phyloP scores from a whole-genome alignment of 35 echinoderm and acorn worm species.

The Heliocidaris tuberculata region DNA sequence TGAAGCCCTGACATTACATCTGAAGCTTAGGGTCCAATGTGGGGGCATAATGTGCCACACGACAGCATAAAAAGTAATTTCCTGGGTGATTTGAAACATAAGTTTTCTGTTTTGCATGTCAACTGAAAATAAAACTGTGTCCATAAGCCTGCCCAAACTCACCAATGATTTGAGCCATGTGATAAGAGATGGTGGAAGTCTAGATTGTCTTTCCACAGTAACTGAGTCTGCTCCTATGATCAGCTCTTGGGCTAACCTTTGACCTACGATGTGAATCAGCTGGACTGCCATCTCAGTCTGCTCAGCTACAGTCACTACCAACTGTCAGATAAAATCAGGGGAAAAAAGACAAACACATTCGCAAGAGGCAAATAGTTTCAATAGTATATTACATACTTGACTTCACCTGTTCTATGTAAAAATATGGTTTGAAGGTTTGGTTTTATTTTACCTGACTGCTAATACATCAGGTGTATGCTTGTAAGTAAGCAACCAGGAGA shows the following conservation, averaged over 20 bases:
- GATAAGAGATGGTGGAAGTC: slow-evolving; percentile 78
- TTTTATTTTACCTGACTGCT: no score
- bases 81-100: no score
- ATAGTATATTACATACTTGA: no score
- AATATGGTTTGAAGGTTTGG: no score
- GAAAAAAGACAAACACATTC: background rate
- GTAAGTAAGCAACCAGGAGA: no score
- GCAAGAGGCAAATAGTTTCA: background rate
- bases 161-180: slow-evolving; percentile 94
- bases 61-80: no score
- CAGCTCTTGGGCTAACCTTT: slow-evolving; percentile 78
- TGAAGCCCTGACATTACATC: no score
- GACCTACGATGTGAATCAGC: slow-evolving; percentile 89
- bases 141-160: slow-evolving; percentile 15
- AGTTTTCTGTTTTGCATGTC: no score
- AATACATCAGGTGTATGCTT: no score
- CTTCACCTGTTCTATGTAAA: no score
- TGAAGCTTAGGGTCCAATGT: no score
- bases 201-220: slow-evolving; percentile 80
- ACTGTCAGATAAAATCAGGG: slow-evolving; percentile 42
- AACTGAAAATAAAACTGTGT: background rate
- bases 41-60: no score
- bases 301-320: slow-evolving; percentile 84
- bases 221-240: slow-evolving; percentile 70
- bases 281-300: slow-evolving; percentile 83